These are phyloP conservation scores for Drosophila anomelani DNA, from an alignment of 2,888 invertebrate genomes.

Conservation along the genomic window DNA sequence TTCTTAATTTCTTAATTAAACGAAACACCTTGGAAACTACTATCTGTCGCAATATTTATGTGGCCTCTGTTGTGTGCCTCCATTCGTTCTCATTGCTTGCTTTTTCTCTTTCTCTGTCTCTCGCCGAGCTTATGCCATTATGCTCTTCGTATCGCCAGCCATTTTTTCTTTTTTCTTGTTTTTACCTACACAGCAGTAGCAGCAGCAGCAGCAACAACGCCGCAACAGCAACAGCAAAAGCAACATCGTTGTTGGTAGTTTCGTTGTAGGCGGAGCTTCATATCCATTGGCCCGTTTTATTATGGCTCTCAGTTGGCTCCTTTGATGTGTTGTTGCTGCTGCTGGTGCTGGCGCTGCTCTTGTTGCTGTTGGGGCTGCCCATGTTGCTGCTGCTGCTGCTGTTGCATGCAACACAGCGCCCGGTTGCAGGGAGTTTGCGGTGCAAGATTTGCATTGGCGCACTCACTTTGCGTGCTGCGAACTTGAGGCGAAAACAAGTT, in stretches of 20 bases:
- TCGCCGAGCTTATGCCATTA: constrained; percentile 49
- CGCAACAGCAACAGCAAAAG: constrained; percentile 24
- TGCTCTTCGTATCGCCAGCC: constrained; percentile 58
- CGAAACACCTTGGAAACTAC: not conserved
- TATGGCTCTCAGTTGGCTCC: constrained; percentile 78
- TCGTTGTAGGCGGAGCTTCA: constrained; percentile 83
- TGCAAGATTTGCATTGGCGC: constrained; percentile 74
- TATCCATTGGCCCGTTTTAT: constrained; percentile 82
- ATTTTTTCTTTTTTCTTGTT: constrained; percentile 57
- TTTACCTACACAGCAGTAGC: constrained; percentile 63
- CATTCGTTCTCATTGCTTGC: constrained; percentile 18
- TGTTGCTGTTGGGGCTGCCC: constrained; percentile 43
- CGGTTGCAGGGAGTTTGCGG: constrained; percentile 51
- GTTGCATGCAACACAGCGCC: constrained; percentile 49
- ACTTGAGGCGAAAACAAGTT: constrained; percentile 63
- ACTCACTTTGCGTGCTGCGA: constrained; percentile 28
- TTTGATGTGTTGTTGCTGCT: constrained; percentile 38
- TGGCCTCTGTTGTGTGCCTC: constrained; percentile 36
- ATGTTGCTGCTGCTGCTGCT: constrained; percentile 24
- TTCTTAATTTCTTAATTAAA: not conserved
- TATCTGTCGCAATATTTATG: constrained; percentile 2
- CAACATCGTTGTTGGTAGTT: constrained; percentile 68
- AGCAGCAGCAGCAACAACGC: constrained; percentile 24
- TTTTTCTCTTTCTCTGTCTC: constrained; percentile 27
- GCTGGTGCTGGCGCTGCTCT: constrained; percentile 14